Base-by-base conservation (phyloP, 2,888 invertebrate species). In the Salticus scenicus region DNA sequence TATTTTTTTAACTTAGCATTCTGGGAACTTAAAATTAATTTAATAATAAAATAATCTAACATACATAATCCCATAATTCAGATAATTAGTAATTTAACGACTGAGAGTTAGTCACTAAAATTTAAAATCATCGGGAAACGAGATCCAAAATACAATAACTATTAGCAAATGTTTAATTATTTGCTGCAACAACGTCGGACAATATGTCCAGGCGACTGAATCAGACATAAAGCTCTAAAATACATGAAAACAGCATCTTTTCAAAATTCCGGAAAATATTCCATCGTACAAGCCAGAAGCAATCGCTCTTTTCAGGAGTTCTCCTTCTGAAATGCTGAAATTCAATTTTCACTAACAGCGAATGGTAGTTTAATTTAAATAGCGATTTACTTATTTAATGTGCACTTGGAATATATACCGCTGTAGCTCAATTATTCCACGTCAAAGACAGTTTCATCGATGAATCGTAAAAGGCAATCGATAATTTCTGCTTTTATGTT, bases 351-450 rank as follows among this genome's bases (percentile, higher is more conserved):
- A 24, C 24, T 57, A 57, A 17, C 57, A 7, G 57, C 4, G 24
- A 57, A 57, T 24, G 57, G 57, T 57, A 57, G 57, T 57, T 57
- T 57, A 57, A 47, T 57, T 57, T 57, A 57, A 57, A 57, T 57
- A 5, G 57, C 57, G 57, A 57, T 57, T 57, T 17, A 57, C 24
- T 57, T 57, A 57, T 57, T 57, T 24, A 57, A 57, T 57, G 24
- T 57, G 57, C 57, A 24, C 10, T n/a, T n/a, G n/a, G n/a, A n/a
- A n/a, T n/a, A n/a, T n/a, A 57, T 57, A 7, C 57, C 57, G 57
- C 57, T 24, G 57, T 24, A 24, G 57, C 57, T 57, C 57, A 57
- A 57, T 57, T 57, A 57, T 57, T 57, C 57, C 57, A 57, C 57
- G 57, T 57, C 57, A 57, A 57, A 57, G 57, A 57, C 57, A 57